These are phyloP conservation scores for Urocynchramus pylzowi DNA, from an alignment of 2,113 vertebrate species.

Conservation along the genomic window DNA sequence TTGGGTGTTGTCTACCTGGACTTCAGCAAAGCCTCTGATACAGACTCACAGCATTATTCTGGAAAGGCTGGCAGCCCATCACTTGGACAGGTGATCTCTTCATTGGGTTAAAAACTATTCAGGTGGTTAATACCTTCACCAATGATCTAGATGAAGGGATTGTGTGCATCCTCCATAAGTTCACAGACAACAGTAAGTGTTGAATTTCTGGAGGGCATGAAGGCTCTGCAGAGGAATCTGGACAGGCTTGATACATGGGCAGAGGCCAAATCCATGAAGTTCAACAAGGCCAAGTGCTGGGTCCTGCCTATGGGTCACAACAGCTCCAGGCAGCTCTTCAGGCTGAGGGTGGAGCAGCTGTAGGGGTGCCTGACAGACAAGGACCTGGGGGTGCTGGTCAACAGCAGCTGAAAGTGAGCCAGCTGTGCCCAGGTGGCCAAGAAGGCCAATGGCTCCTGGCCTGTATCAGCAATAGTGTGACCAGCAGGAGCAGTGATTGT, in stretches of 20 bases:
- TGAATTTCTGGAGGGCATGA: neutral
- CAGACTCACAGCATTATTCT: neutral
- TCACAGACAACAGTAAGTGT: neutral
- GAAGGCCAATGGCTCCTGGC: neutral
- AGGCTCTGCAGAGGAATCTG: neutral
- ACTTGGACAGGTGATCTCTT: neutral
- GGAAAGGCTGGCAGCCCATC: neutral
- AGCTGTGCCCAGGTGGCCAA: too few relatives aligned
- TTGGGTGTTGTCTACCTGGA: neutral
- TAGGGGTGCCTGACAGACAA: neutral
- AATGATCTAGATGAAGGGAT: neutral
- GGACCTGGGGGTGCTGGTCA: fast-evolving
- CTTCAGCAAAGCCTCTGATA: neutral
- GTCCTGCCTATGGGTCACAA: neutral
- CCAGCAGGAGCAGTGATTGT: neutral
- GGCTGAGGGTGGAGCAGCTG: neutral
- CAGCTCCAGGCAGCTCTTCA: neutral
- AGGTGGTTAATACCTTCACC: neutral
- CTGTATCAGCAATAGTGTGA: fast-evolving
- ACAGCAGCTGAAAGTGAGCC: neutral
- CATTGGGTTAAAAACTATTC: neutral
- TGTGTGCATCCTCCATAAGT: neutral
- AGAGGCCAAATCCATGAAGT: neutral
- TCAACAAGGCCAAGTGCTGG: neutral
- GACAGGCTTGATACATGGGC: too few relatives aligned